Evolutionary conservation across 2,888 invertebrate species (phyloP), one percentile per base, ranked within the genome.

Genomic region (Drosophila setosimentum): DNA sequence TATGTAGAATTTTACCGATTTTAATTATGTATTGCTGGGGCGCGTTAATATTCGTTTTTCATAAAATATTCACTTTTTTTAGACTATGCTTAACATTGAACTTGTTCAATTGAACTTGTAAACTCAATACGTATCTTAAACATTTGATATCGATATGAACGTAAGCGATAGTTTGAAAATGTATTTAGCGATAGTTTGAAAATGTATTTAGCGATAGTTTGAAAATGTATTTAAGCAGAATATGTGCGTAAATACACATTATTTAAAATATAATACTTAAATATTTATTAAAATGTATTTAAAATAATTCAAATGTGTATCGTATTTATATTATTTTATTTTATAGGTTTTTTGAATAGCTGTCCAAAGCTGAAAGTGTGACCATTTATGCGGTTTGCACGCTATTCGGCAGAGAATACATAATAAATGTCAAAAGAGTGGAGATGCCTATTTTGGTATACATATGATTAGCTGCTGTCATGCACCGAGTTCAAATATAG

Each of bases 51-150:
- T 21, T 21, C 16, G 18, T 37, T 57, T 62, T 73, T 55, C 37
- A 29, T 50, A 18, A 68, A 73, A 55, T 59, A 58, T 30, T 68
- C 62, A 30, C 73, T 68, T 48, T 58, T 29, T 49, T 37, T 18
- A 64, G 7, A 27, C n/a, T 55, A 51, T 30, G 55, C 55, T 48
- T 37, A 53, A 48, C 21, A 48, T 42, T 49, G 68, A 68, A 65
- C 66, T 68, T 35, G 55, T 57, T 72, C 55, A 51, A n/a, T 57
- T 32, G 11, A 60, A 35, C 18, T 24, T n/a, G 24, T 37, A n/a
- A 64, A 2, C 16, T 18, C n/a, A 11, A 64, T 18, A 49, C 37
- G 30, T 60, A 37, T 16, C 16, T 30, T 24, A 24, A 16, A 45
- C 45, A 16, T 16, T 24, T n/a, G 54, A 33, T 54, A 62, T 54